Evolutionary conservation across 2,113 vertebrate species (phyloP), one percentile per base, ranked within the genome.

Genomic region (Calonectris borealis): DNA sequence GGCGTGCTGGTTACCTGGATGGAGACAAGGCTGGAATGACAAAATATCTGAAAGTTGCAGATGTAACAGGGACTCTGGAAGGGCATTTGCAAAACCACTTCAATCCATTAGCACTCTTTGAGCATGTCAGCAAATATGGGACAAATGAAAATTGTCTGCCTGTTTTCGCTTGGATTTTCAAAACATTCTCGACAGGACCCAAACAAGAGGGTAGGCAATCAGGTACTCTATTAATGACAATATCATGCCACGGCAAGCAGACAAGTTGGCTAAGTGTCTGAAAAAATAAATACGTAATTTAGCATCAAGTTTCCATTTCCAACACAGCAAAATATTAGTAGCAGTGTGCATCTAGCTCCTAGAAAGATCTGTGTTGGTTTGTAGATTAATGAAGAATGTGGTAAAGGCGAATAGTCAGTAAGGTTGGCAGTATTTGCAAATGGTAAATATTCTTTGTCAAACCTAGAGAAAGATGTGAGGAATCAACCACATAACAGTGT

Each of bases 11-110:
- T 58, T 70, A 66, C 58, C 82, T 71, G n/a, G 2, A 73, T 0
- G 9, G 65, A 96, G 96, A 77, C 54, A 93, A 79, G 76, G 61
- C 38, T 19, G 48, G 51, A 97, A 94, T 88, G 89, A 94, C 78
- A 94, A 91, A 89, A 85, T 83, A 73, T 9, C 58, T 88, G 58
- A 24, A 95, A 94, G 58, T 20, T 69, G 49, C 48, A 83, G 73
- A 61, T 88, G 40, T 25, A 83, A 54, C 38, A 38, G 89, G 71
- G 68, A 83, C 62, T 91, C 66, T 57, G 86, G 62, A 95, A 91
- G 49, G 83, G 51, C 86, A 52, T 89, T 92, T 88, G 70, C 58
- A 88, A 93, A 94, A 55, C n/a, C 73, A 79, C 83, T 92, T 92
- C 94, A 77, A 54, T 90, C 81, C 85, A 86, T 83, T 94, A 90